These are phyloP conservation scores for Ptilodon capucinus DNA, from an alignment of 2,888 invertebrate genomes.

Conservation along the genomic window DNA sequence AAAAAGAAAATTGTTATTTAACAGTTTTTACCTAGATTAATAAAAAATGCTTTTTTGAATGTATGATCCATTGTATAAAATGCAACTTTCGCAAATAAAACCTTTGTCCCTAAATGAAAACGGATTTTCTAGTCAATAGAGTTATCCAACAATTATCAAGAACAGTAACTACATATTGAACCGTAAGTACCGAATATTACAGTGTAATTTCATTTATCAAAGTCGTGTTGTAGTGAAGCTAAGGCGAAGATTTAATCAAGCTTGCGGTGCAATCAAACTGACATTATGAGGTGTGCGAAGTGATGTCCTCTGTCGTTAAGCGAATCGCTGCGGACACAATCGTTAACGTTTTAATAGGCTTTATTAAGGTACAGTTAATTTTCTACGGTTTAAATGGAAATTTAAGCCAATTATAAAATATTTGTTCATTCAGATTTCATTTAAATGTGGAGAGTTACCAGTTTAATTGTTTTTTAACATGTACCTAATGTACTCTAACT, in stretches of 20 bases:
- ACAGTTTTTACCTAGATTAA: too few relatives aligned
- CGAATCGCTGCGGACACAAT: constrained; percentile 31
- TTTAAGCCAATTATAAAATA: too few relatives aligned
- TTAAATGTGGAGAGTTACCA: too few relatives aligned
- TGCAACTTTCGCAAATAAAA: too few relatives aligned
- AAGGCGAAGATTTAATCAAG: constrained; percentile 44
- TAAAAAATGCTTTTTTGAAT: too few relatives aligned
- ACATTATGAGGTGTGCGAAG: constrained; percentile 40
- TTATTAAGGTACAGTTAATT: constrained; percentile 8
- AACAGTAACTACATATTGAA: not conserved
- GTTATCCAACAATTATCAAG: not conserved
- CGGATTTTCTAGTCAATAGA: not conserved
- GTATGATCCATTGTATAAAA: too few relatives aligned
- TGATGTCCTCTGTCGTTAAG: constrained; percentile 35
- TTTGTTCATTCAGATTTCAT: too few relatives aligned
- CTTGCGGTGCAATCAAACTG: constrained; percentile 38
- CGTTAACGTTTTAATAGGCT: constrained; percentile 35
- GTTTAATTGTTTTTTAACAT: too few relatives aligned
- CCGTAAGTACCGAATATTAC: constrained; percentile 4
- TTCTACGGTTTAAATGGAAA: constrained; percentile 2
- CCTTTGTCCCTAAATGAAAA: not conserved
- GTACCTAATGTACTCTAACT: too few relatives aligned
- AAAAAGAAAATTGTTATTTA: too few relatives aligned
- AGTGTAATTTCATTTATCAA: constrained; percentile 12
- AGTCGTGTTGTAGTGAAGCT: constrained; percentile 11